Base-by-base conservation (phyloP, 2,797 vertebrate species). In the Sebastes paucispinis region DNA sequence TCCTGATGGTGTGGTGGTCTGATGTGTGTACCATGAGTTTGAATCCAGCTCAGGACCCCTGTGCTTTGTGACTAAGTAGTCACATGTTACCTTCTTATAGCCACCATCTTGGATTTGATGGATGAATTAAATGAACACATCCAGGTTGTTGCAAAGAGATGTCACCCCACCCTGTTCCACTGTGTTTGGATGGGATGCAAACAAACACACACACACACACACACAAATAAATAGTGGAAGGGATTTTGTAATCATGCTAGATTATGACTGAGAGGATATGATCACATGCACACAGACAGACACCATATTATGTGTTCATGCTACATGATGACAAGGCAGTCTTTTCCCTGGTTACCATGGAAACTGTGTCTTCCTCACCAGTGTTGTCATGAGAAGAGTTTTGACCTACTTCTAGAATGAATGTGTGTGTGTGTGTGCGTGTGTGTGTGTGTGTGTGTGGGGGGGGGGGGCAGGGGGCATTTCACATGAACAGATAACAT, bases 221-320 rank as follows among this genome's bases (percentile, higher is more conserved):
- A 73, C 58, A 31, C 58, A 39, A 39, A 39, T 39, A 13, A 1
- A 72, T 31, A 47, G 11, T 14, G 12, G 24, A 10, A 57, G 6
- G 1, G 39, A 25, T 71, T 85, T 29, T 39, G 36, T 81, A 78
- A 82, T 57, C 64, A 11, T 31, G 47, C 3, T 20, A 31, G 54
- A 78, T 75, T 75, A 72, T 75, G 73, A 83, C 62, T 79, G 65
- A 31, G 29, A 31, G 29, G 29, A 31, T 31, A 31, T 31, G 29
- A 31, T 31, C 29, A 31, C 29, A 31, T 31, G 7, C 29, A 31
- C 29, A 31, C 29, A 31, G 2, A 31, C 29, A 31, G 29, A 31
- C 29, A 31, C 29, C 29, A 29, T 29, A 6, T 6, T 29, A 29
- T 29, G 29, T 29, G 29, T 29, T 29, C 29, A 29, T 29, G 29